Evolutionary conservation across 2,113 vertebrate genomes (phyloP), one percentile per base, ranked within the genome.

Genomic region (Myiagra hebetior): DNA sequence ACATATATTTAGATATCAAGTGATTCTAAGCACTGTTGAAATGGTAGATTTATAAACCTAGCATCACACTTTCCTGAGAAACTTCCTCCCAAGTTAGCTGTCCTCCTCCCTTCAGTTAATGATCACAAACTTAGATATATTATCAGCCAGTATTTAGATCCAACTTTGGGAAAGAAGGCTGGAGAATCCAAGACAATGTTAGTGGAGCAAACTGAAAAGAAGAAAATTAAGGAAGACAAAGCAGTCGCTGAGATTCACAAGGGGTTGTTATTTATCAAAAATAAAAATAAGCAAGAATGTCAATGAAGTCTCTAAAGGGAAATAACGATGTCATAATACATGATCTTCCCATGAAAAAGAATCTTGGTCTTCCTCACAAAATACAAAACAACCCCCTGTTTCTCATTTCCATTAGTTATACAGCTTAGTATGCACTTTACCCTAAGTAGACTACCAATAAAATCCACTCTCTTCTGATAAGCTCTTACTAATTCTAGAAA

Each of bases 181-280:
- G 37, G 23, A 73, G 37, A 91, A 92, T 18, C 35, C 4, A 1
- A 62, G 50, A 70, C 15, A 21, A 20, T 10, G 20, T 37, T 16
- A 78, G 53, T 15, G 26, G 6, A 65, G 6, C 13, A 84, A 89
- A 81, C 11, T 37, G 76, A 44, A 79, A 93, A 92, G 37, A 85
- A 64, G 19, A 80, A 72, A 89, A 64, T 56, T 30, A 62, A 84
- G 42, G 23, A 81, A 87, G 47, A 89, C 35, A 77, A 87, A 55
- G 47, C 30, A 83, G n/a, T 27, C 2, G 0, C 1, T 56, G 33
- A 68, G 19, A 72, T 55, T 56, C 56, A 53, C 0, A 7, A 81
- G 18, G 30, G 46, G 8, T 16, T 91, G 56, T 47, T 89, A 67
- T 42, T 74, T 50, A 81, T 33, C 47, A 89, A 50, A 84, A 86